phyloP scores from a whole-genome alignment of 2,888 invertebrate genomes.

The Oeneis ivallda region DNA sequence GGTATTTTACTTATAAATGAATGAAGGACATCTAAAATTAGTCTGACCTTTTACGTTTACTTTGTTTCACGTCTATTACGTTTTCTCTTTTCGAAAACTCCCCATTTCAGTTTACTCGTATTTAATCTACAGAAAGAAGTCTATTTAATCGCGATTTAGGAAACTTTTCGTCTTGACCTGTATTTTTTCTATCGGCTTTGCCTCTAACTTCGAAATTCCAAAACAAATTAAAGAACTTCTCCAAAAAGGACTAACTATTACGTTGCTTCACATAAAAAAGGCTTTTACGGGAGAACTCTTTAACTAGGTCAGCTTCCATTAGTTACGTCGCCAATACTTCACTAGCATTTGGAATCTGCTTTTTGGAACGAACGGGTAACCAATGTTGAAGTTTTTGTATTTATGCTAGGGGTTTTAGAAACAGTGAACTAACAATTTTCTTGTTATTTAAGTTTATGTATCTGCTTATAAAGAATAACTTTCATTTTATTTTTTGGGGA shows the following conservation, averaged over 20 bases:
- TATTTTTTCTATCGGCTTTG: constrained; percentile 8
- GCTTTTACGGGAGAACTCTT: not conserved
- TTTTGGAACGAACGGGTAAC: too few species aligned
- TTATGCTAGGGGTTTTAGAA: too few species aligned
- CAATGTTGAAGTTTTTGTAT: too few species aligned
- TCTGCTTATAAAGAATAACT: too few species aligned
- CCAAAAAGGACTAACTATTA: not conserved
- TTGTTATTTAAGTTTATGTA: too few species aligned
- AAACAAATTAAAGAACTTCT: constrained; percentile 10
- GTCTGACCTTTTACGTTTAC: not conserved
- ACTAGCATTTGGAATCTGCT: too few species aligned
- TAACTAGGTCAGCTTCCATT: not conserved
- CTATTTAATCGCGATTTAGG: constrained; percentile 6
- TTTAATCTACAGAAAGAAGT: not conserved
- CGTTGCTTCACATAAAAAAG: not conserved
- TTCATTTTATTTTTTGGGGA: too few species aligned
- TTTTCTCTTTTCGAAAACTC: not conserved
- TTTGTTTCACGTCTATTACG: constrained; percentile 11
- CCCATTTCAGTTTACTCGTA: not conserved
- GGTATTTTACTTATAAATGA: constrained; percentile 7
- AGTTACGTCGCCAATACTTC: not conserved
- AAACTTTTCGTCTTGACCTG: constrained; percentile 3
- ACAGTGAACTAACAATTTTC: too few species aligned
- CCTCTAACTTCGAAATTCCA: constrained; percentile 2
- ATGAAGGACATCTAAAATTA: not conserved